These are phyloP conservation scores for Salvelinus namaycush DNA, from an alignment of 2,113 vertebrate genomes.

Conservation along the genomic window DNA sequence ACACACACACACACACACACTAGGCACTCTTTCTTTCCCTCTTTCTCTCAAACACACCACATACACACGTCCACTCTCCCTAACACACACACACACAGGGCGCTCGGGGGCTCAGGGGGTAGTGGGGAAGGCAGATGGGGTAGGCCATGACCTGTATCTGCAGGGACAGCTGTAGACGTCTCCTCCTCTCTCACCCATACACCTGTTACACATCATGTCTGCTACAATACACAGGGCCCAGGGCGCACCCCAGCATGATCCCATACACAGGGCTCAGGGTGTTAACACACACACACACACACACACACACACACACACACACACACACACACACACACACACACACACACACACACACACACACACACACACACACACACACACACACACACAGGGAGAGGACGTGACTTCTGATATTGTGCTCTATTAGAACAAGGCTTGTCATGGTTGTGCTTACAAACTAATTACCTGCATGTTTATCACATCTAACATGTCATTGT, in stretches of 20 bases:
- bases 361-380: slow-evolving; percentile 7
- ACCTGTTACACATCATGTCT: slow-evolving; percentile 77
- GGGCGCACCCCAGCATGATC: slow-evolving; percentile 30
- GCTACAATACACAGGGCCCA: slow-evolving; percentile 57
- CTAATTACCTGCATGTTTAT: too few relatives aligned
- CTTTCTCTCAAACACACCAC: not conserved
- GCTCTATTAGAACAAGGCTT: too few relatives aligned
- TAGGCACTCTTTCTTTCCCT: not conserved
- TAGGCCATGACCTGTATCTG: slow-evolving; percentile 59
- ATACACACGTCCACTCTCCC: slow-evolving; percentile 23
- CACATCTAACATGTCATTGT: too few relatives aligned
- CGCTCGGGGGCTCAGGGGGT: slow-evolving; percentile 45
- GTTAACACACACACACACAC: slow-evolving; percentile 15
- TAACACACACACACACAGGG: slow-evolving; percentile 32
- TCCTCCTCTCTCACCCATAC: slow-evolving; percentile 60
- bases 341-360: slow-evolving; percentile 4
- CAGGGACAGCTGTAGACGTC: slow-evolving; percentile 65
- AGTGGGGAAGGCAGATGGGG: slow-evolving; percentile 62
- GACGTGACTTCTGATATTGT: too few relatives aligned
- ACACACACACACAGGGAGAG: slow-evolving; percentile 7
- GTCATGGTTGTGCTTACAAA: too few relatives aligned
- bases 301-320: slow-evolving; percentile 8
- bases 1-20: slow-evolving; percentile 23
- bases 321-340: slow-evolving; percentile 16
- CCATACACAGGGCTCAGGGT: slow-evolving; percentile 4